Conservation (phyloP, 2,888 invertebrate species). For the Hybos culiciformis region DNA sequence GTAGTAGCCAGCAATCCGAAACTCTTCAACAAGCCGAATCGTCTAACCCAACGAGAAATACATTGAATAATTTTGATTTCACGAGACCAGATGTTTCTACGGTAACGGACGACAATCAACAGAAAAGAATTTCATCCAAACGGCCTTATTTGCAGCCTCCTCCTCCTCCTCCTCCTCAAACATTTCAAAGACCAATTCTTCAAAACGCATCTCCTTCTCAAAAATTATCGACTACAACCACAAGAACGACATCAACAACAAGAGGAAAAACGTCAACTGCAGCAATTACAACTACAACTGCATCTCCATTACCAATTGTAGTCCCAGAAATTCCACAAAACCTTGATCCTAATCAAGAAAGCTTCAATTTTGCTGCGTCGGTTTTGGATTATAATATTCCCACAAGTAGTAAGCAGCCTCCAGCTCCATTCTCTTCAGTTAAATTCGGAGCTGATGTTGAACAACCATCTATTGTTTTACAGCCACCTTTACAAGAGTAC, state of each 20-base stretch:
- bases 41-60: conserved; percentile 7
- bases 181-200: background rate
- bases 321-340: background rate
- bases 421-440: conserved; percentile 9
- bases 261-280: background rate
- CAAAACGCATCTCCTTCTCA: background rate
- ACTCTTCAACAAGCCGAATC: conserved; percentile 1
- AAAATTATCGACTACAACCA: too few relatives aligned
- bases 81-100: conserved; percentile 7
- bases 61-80: conserved; percentile 12
- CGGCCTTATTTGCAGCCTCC: conserved; percentile 24
- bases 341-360: conserved; percentile 6
- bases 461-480: conserved; percentile 31
- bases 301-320: too few relatives aligned
- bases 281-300: too few relatives aligned
- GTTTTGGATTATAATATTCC: conserved; percentile 16
- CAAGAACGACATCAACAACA: background rate
- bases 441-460: conserved; percentile 11
- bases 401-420: conserved; percentile 9
- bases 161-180: conserved; percentile 10
- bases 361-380: conserved; percentile 7
- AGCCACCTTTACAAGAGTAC: conserved; percentile 42
- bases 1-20: background rate
- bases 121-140: conserved; percentile 23
- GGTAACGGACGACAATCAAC: conserved; percentile 12